Base-by-base conservation (phyloP, 2,113 vertebrate species). In the Perccottus glenii region DNA sequence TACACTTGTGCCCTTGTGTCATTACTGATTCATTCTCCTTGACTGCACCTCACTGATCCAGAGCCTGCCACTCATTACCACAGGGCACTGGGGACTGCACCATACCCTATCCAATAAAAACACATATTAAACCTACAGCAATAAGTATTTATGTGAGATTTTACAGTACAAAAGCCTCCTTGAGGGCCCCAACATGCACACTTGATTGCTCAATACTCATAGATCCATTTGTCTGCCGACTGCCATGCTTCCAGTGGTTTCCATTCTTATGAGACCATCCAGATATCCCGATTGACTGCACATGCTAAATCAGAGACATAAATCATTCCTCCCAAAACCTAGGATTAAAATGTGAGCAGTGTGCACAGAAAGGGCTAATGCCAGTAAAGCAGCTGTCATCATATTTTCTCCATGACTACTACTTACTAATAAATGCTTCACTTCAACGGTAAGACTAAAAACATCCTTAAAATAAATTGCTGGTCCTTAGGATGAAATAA, bases 1-100 rank as follows among this genome's bases (percentile, higher is more conserved):
- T 87, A 71, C 78, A 83, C 68, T 66, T 44, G 9, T 80, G 79
- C 70, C 86, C 75, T 66, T 6, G n/a, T 85, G 78, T 83, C 78
- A 83, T 89, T 89, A 87, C 82, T 82, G 68, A 80, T 79, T 85
- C 70, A 72, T 90, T 92, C 88, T 87, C 78, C 86, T 88, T 88
- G 84, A 85, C 71, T 91, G 88, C 84, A 81, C 80, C 85, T 84
- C 80, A 83, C 64, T 81, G 84, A 67, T 85, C 78, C 81, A 84
- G 40, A 6, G 77, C 74, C 81, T 88, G 82, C 75, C 86, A 84
- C 82, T 89, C 83, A 87, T 90, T 89, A 90, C 65, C 64, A 45
- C 59, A 52, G 56, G 75, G 69, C 77, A 75, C 81, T 57, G 45
- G 86, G 84, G 87, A 90, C 80, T 59, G 53, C 47, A 70, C 27